Evolutionary conservation across 1,140 invertebrate genomes (phyloP).

Genomic region (Drosophila truncata): DNA sequence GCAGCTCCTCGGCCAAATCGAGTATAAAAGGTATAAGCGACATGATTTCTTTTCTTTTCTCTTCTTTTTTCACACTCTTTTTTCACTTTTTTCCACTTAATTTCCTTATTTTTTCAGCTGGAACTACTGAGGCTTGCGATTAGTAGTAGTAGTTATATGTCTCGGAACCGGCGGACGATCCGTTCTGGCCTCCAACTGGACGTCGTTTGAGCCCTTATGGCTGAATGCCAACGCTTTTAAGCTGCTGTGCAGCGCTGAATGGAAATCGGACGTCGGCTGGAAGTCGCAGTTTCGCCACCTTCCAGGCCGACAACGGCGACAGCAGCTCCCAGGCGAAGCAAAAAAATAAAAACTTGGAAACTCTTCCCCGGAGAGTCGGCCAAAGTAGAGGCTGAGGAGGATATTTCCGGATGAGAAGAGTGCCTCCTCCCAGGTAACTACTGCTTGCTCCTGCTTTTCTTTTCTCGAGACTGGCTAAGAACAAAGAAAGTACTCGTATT

Average conservation of each 20-base stretch:
- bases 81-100: constrained; percentile 6
- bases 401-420: constrained; percentile 3
- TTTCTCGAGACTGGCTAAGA: constrained; percentile 23
- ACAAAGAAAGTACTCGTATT: constrained; percentile 72
- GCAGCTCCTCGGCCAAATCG: constrained; percentile 81
- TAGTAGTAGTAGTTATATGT: constrained; percentile 12
- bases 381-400: background rate
- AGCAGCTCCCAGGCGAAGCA: constrained; percentile 22
- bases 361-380: constrained; percentile 6
- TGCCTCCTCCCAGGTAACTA: background rate
- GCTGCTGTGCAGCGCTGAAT: constrained; percentile 83
- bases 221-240: constrained; percentile 82
- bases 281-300: constrained; percentile 30
- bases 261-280: constrained; percentile 65
- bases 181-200: constrained; percentile 81
- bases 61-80: constrained; percentile 9
- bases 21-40: constrained; percentile 83
- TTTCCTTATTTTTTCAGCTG: constrained; percentile 3
- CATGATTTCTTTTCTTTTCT: constrained; percentile 52
- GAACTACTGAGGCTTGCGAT: background rate
- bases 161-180: constrained; percentile 61
- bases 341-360: constrained; percentile 16
- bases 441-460: constrained; percentile 29
- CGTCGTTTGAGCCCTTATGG: constrained; percentile 79
- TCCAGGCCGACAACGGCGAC: constrained; percentile 24